A percentile compares a stretch with the other conserved stretches of the same genome.
These are phyloP conservation scores for Listrodromus nycthemerus DNA, from an alignment of 2,888 invertebrate species.

Conservation along the genomic window DNA sequence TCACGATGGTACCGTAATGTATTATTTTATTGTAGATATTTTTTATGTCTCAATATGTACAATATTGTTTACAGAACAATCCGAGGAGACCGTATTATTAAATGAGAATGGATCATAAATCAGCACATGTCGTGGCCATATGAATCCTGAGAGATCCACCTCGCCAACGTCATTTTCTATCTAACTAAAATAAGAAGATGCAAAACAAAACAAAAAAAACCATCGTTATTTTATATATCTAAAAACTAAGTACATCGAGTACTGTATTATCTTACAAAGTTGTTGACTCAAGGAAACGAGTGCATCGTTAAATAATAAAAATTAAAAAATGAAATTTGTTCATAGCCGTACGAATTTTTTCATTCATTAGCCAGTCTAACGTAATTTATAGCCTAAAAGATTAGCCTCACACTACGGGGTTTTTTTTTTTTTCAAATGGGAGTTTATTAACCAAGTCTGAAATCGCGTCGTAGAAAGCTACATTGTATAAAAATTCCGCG, in stretches of 20 bases:
- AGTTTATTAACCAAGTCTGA: constrained; percentile 7
- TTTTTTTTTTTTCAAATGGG: constrained; percentile 5
- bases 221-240: constrained; percentile 78
- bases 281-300: constrained; percentile 67
- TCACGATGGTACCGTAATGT: background rate
- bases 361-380: constrained; percentile 3
- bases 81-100: constrained; percentile 94
- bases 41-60: constrained; percentile 15
- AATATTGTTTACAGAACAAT: constrained; percentile 90
- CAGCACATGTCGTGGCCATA: constrained; percentile 45
- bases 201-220: constrained; percentile 56
- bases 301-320: constrained; percentile 69
- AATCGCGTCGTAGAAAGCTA: constrained; percentile 15
- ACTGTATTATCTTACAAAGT: constrained; percentile 63
- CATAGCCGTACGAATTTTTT: constrained; percentile 39
- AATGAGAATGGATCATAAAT: constrained; percentile 68
- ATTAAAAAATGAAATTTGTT: constrained; percentile 57
- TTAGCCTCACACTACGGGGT: background rate
- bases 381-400: background rate
- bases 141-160: constrained; percentile 49
- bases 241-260: constrained; percentile 64
- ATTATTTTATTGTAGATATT: background rate
- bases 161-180: constrained; percentile 68
- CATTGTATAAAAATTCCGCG: constrained; percentile 11
- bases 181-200: constrained; percentile 51